Percentiles rank a stretch among this genome's conserved stretches.
phyloP scores from a whole-genome alignment of 2,113 vertebrate genomes.

The Elachura formosa region DNA sequence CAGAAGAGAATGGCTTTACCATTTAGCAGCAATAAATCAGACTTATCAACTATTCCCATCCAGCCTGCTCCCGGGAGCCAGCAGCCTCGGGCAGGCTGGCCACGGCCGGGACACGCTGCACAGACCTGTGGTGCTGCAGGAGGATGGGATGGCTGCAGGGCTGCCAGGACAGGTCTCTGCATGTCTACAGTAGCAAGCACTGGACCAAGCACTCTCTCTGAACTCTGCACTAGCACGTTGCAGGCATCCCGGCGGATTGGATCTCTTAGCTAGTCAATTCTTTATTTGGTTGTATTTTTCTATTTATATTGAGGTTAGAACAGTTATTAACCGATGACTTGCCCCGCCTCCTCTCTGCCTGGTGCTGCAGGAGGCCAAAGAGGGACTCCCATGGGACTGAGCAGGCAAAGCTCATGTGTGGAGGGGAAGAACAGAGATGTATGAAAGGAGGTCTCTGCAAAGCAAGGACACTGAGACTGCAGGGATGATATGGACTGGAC shows the following conservation, averaged over 20 bases:
- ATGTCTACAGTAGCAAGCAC: constrained; percentile 44
- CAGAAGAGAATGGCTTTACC: not conserved
- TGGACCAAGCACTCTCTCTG: constrained; percentile 35
- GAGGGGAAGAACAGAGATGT: not conserved
- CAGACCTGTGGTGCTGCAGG: not conserved
- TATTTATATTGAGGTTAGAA: constrained; percentile 61
- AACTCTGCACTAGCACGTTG: constrained; percentile 24
- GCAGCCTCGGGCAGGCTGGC: not conserved
- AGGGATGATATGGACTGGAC: not conserved
- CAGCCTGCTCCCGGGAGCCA: not conserved
- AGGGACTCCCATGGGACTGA: not conserved
- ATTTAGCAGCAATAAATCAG: not conserved
- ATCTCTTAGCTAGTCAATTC: constrained; percentile 53
- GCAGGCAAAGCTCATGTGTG: not conserved
- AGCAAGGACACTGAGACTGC: not conserved
- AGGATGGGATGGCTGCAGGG: not conserved
- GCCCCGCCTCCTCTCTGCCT: not conserved
- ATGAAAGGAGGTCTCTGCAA: not conserved
- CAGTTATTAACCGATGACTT: constrained; percentile 34
- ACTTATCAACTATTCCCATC: not conserved
- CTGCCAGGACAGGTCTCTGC: not conserved
- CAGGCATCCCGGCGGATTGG: not conserved
- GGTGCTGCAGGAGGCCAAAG: not conserved
- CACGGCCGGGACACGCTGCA: accelerated
- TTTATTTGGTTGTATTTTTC: constrained; percentile 43